Conservation (phyloP, 1,140 invertebrate species). For the Apis mellifera region DNA sequence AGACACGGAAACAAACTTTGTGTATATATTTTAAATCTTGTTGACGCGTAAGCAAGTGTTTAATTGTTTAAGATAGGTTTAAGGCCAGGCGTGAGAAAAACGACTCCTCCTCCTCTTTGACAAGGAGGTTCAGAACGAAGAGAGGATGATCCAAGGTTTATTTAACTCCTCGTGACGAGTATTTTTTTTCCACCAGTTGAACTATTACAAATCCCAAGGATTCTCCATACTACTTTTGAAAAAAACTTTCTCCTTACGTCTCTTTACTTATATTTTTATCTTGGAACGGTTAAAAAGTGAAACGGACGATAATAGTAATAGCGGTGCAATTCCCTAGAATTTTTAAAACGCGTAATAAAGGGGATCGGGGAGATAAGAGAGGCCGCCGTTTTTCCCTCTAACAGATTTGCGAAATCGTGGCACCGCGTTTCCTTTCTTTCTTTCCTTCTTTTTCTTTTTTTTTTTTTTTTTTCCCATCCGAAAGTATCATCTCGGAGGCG, state of each 20-base stretch:
- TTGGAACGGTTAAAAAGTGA: not conserved
- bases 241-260: too few species aligned
- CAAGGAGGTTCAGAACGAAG: not conserved
- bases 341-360: not conserved
- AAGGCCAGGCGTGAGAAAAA: not conserved
- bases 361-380: too few species aligned
- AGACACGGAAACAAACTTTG: not conserved
- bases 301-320: not conserved
- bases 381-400: not conserved
- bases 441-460: not conserved
- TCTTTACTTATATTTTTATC: not conserved
- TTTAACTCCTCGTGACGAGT: not conserved
- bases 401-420: not conserved
- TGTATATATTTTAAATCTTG: too few species aligned
- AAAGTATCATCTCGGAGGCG: not conserved
- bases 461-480: not conserved
- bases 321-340: not conserved
- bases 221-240: too few species aligned
- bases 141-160: constrained; percentile 4
- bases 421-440: too few species aligned
- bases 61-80: not conserved
- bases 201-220: not conserved
- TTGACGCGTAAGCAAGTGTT: not conserved
- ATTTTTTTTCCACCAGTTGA: not conserved
- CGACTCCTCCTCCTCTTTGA: too few species aligned